Evolutionary conservation across 2,797 vertebrate species (phyloP).

Genomic region (Sebastolobus altivelis): DNA sequence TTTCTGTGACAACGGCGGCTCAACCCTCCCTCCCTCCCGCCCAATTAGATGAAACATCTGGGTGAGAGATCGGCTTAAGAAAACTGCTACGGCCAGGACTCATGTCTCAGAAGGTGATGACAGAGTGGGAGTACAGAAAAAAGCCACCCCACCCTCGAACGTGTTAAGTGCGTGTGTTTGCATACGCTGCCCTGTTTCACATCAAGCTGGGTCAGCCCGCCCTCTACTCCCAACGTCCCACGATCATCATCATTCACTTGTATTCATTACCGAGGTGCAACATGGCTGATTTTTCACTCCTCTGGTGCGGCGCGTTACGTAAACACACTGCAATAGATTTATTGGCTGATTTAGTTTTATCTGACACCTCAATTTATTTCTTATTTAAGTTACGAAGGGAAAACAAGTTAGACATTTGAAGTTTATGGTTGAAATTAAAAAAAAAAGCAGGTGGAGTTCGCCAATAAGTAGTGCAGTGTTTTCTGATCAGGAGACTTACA

Average conservation of each 20-base stretch:
- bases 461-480: not conserved
- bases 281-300: slow-evolving; percentile 32
- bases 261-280: slow-evolving; percentile 54
- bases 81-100: slow-evolving; percentile 52
- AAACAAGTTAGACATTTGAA: not conserved
- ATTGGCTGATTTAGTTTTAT: slow-evolving; percentile 42
- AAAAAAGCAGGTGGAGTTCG: not conserved
- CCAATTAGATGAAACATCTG: slow-evolving; percentile 69
- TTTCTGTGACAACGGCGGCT: slow-evolving; percentile 37
- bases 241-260: slow-evolving; percentile 58
- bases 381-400: not conserved
- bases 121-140: slow-evolving; percentile 57
- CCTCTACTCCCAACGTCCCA: slow-evolving; percentile 56
- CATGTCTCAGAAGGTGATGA: slow-evolving; percentile 65
- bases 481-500: slow-evolving; percentile 79
- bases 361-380: slow-evolving; percentile 35
- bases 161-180: slow-evolving; percentile 36
- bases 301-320: slow-evolving; percentile 30
- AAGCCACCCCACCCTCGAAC: slow-evolving; percentile 43
- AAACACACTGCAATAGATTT: slow-evolving; percentile 41
- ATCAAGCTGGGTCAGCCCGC: slow-evolving; percentile 51
- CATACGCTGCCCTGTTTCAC: slow-evolving; percentile 45
- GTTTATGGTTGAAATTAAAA: not conserved
- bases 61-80: slow-evolving; percentile 63
- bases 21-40: slow-evolving; percentile 25